Evolutionary conservation across 2,888 invertebrate species (phyloP).

Genomic region (Pyrrhosoma nymphula): DNA sequence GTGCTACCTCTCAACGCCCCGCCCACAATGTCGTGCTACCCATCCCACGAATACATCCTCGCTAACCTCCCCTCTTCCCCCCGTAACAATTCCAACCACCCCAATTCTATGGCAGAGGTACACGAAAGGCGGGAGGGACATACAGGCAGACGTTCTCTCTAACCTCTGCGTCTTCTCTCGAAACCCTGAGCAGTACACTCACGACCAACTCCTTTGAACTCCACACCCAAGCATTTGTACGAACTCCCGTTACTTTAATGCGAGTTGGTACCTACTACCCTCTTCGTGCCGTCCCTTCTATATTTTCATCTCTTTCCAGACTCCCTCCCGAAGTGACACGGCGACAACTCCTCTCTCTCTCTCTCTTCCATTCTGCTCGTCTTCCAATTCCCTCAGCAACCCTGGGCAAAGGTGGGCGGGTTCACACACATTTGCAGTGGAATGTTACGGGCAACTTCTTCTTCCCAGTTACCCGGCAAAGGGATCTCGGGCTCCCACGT

Average conservation of each 20-base stretch:
- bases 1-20: conserved; percentile 18
- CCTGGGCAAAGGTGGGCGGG: neutral
- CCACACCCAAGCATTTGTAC: neutral
- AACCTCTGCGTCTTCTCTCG: neutral
- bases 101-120: neutral
- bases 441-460: neutral
- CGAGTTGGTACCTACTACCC: neutral
- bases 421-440: neutral
- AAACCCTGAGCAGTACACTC: neutral
- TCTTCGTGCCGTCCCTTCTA: neutral
- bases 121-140: neutral
- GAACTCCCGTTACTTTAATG: conserved; percentile 29
- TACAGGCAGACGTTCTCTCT: too few relatives aligned
- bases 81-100: neutral
- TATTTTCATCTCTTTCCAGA: neutral
- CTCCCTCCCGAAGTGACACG: neutral
- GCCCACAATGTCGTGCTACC: neutral
- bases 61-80: neutral
- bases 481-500: neutral
- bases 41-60: neutral
- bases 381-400: neutral
- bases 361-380: neutral
- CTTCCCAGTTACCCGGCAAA: neutral
- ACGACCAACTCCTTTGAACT: neutral
- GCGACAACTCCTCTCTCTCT: neutral